Evolutionary conservation across 1,140 invertebrate species (phyloP), one percentile per base, ranked within the genome.

Genomic region (Drosophila persimilis): DNA sequence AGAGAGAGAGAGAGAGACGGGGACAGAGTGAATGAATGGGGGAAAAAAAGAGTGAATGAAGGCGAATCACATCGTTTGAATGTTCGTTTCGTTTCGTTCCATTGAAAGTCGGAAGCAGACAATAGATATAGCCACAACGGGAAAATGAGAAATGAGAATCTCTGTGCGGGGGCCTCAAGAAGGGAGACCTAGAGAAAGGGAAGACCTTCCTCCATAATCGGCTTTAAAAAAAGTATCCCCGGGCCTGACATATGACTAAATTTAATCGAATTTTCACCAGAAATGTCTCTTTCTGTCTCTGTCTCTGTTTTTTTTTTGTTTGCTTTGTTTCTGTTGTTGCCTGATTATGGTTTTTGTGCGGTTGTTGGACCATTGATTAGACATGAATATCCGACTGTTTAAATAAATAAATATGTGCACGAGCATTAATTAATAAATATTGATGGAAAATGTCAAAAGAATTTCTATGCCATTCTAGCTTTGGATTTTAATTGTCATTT

Each of bases 211-310:
- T 77, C 71, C 71, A 77, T 86, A 85, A 85, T 77, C 80, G 69
- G 80, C 69, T 86, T 85, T 26, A 26, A 26, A 74, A 80, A 80
- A 69, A 70, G 65, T 59, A 56, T 73, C 54, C 9, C 9, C 9
- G 66, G 35, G 24, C 63, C 62, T 77, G 76, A 76, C 80, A 80
- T 85, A 73, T 77, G 59, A 62, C 62, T 50, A 57, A 72, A 60
- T 62, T 76, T 63, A 80, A 84, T 84, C 69, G 59, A 84, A 84
- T 76, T 79, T 71, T 70, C 80, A 84, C 76, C 72, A 79, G 71
- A 48, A 67, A 53, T 45, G 29, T 17, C 17, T 17, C 17, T 17
- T 17, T 17, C 17, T 17, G 50, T 60, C 57, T 64, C 20, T 20
- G n/a, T 35, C 35, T 46, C 31, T 57, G 56, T 29, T 44, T 24